Evolutionary conservation across 2,797 vertebrate species (phyloP).

Genomic region (Oreonectes daqikongensis): DNA sequence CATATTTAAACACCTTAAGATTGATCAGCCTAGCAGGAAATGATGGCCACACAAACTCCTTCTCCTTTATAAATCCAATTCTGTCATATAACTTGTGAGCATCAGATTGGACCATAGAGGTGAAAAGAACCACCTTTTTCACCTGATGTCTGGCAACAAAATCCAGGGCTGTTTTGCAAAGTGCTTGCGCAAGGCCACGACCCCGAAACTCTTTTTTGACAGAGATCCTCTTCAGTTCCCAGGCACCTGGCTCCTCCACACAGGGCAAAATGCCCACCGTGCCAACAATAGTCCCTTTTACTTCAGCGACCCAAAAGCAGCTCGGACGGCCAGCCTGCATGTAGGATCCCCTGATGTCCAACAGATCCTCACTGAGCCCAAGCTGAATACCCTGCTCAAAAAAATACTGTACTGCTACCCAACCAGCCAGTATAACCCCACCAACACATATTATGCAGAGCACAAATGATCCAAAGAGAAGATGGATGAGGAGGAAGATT

Average conservation of each 20-base stretch:
- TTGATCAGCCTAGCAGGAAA: constrained; percentile 51
- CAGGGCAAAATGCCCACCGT: constrained; percentile 55
- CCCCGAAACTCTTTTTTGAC: constrained; percentile 50
- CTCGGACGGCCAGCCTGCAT: constrained; percentile 51
- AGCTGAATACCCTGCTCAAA: constrained; percentile 47
- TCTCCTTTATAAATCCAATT: constrained; percentile 63
- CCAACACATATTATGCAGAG: neutral
- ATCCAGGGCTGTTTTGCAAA: constrained; percentile 48
- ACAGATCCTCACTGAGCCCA: constrained; percentile 60
- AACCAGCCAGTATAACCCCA: constrained; percentile 33
- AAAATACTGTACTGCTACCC: constrained; percentile 23
- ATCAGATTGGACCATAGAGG: constrained; percentile 56
- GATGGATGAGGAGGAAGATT: constrained; percentile 14
- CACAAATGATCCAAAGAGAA: constrained; percentile 35
- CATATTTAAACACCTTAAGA: constrained; percentile 60
- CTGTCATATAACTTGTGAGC: constrained; percentile 66
- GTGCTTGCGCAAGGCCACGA: constrained; percentile 37
- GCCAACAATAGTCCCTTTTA: constrained; percentile 58
- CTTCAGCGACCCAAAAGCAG: constrained; percentile 70
- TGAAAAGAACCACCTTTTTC: constrained; percentile 60
- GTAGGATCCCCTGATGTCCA: constrained; percentile 66
- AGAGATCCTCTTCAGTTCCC: constrained; percentile 58
- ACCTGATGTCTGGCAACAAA: constrained; percentile 58
- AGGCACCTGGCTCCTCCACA: constrained; percentile 41
- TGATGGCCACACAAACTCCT: constrained; percentile 51